A percentile compares a stretch with the other conserved stretches of the same genome.
These are phyloP conservation scores for Paratilapia polleni DNA, from an alignment of 2,113 vertebrate species.

Conservation along the genomic window DNA sequence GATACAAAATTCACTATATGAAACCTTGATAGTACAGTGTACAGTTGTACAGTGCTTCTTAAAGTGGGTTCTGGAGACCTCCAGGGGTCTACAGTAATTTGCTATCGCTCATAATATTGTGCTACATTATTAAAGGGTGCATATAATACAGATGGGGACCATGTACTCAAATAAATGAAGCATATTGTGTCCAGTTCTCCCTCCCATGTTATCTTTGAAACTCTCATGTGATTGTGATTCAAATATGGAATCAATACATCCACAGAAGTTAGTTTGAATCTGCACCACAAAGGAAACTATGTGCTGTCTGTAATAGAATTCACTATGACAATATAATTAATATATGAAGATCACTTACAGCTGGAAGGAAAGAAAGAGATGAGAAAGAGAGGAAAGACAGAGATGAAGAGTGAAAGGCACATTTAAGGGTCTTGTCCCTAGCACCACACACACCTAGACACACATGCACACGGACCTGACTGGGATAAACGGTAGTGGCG, in stretches of 20 bases:
- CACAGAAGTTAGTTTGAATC: conserved; percentile 27
- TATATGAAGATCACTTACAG: conserved; percentile 33
- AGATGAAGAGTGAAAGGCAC: conserved; percentile 23
- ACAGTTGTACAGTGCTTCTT: background rate
- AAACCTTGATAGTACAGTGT: background rate
- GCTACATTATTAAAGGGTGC: background rate
- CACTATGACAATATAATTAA: conserved; percentile 53
- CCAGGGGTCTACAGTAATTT: background rate
- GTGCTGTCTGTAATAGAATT: conserved; percentile 36
- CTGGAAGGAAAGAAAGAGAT: conserved; percentile 12
- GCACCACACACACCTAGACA: background rate
- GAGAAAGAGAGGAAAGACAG: background rate
- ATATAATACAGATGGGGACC: background rate
- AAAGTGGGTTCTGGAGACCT: background rate
- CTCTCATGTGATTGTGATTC: rapidly evolving
- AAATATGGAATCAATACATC: conserved; percentile 21
- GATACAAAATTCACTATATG: background rate
- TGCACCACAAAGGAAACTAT: background rate
- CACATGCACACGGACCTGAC: background rate
- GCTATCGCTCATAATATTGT: background rate
- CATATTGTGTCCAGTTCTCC: background rate
- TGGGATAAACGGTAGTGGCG: conserved; percentile 50
- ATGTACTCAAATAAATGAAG: background rate
- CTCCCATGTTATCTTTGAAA: background rate
- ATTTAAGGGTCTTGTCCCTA: conserved; percentile 18